Percentiles rank a stretch among this genome's conserved stretches.
Conservation (phyloP, 1,140 invertebrate species). For the Notospermus geniculatus region DNA sequence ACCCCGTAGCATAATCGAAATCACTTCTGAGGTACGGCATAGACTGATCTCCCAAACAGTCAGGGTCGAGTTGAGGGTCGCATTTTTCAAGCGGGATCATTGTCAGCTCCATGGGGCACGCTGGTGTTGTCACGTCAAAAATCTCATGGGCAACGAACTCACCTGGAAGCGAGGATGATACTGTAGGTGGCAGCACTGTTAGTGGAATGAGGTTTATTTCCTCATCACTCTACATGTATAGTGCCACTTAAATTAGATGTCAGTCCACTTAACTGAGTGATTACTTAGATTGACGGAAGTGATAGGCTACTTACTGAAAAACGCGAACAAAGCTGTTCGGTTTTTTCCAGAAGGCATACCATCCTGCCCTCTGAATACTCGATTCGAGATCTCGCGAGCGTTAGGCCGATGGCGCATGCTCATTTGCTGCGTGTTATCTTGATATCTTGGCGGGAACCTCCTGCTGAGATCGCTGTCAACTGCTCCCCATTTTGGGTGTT, state of each 20-base stretch:
- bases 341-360: constrained; percentile 82
- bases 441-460: constrained; percentile 88
- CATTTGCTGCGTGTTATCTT: constrained; percentile 76
- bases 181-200: no score
- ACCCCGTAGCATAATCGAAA: constrained; percentile 90
- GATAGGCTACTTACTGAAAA: constrained; percentile 75
- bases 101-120: constrained; percentile 96
- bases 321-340: constrained; percentile 89
- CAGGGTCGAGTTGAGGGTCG: constrained; percentile 90
- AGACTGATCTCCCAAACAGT: constrained; percentile 83
- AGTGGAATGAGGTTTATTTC: no score
- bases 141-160: constrained; percentile 95
- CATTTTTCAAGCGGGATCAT: constrained; percentile 92
- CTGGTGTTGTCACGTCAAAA: constrained; percentile 92
- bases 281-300: not conserved
- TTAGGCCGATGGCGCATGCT: constrained; percentile 85
- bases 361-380: constrained; percentile 79
- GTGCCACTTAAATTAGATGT: no score
- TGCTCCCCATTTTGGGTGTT: constrained; percentile 93
- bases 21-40: constrained; percentile 94
- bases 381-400: constrained; percentile 79
- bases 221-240: no score
- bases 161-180: no score
- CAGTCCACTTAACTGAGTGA: no score
- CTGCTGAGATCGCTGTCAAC: constrained; percentile 85